phyloP scores from a whole-genome alignment of 2,797 vertebrate genomes.

The Liasis olivaceus region DNA sequence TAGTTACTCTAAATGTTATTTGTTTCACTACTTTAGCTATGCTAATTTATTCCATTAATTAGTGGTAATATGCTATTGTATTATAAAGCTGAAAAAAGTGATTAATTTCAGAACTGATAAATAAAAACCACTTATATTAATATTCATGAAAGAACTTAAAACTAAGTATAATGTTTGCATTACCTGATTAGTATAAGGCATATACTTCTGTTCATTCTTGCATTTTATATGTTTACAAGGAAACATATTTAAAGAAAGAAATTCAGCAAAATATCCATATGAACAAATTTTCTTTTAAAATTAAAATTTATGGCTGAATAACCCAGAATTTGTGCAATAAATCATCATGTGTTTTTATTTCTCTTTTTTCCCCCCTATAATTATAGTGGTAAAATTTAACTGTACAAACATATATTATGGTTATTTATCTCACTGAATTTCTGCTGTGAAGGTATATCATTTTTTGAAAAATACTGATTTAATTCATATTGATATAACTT shows the following conservation, averaged over 20 bases:
- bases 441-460: neutral
- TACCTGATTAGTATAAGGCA: neutral
- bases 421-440: neutral
- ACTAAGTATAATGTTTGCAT: neutral
- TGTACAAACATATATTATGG: neutral
- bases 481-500: neutral
- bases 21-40: slow-evolving; percentile 5
- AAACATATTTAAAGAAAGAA: neutral
- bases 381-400: neutral
- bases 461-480: neutral
- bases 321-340: neutral
- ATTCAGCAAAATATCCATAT: neutral
- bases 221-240: slow-evolving; percentile 5
- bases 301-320: slow-evolving; percentile 19
- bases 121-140: slow-evolving; percentile 10
- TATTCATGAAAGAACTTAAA: slow-evolving; percentile 2
- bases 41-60: neutral
- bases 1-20: slow-evolving; percentile 33
- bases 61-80: slow-evolving; percentile 24
- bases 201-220: neutral
- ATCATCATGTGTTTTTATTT: neutral
- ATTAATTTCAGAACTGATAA: slow-evolving; percentile 19
- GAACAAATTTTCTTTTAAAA: slow-evolving; percentile 14
- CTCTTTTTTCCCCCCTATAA: neutral
- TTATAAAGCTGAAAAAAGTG: slow-evolving; percentile 24